Evolutionary conservation across 2,113 vertebrate species (phyloP), one percentile per base, ranked within the genome.

Genomic region (Poicephalus gulielmi): DNA sequence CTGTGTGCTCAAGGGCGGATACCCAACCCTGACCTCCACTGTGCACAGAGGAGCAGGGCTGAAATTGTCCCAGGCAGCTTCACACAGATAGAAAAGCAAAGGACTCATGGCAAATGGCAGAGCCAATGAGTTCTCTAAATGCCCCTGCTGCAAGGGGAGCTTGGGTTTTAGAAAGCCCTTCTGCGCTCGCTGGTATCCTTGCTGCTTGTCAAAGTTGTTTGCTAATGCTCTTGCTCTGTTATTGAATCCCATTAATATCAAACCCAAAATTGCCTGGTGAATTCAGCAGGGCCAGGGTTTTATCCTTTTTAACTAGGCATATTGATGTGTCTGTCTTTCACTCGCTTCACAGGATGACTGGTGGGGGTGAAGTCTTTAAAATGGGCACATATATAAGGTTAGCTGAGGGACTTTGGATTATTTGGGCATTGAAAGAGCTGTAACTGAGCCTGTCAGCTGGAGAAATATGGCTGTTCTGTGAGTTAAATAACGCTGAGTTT

Each of bases 61-160:
- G 28, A 24, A 7, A 69, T 6, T 10, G 59, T 35, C 28, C 46
- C 53, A 67, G 9, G 41, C 35, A 63, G 17, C 23, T 35, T 43
- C 52, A 8, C 1, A 0, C 0, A 0, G 31, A 22, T 0, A 3
- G 37, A 41, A 57, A 52, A 88, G 22, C 14, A 24, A 57, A 50
- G 33, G 41, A 20, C 7, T 2, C 13, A 8, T 0, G 9, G 27
- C 47, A 39, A 49, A 37, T 3, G 11, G 28, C 33, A 49, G 64
- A 53, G 55, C 30, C 2, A 2, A 35, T 0, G 2, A 28, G 10
- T 7, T 69, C 43, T 11, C 43, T 41, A 12, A 52, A 28, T 3
- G 2, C 7, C 19, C 9, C 30, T 1, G 0, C 19, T 52, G 33
- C 57, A 19, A 64, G 33, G 49, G 43, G 9, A 71, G 7, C 24